phyloP scores from a whole-genome alignment of 2,797 vertebrate genomes.

The Sebastolobus alascanus region DNA sequence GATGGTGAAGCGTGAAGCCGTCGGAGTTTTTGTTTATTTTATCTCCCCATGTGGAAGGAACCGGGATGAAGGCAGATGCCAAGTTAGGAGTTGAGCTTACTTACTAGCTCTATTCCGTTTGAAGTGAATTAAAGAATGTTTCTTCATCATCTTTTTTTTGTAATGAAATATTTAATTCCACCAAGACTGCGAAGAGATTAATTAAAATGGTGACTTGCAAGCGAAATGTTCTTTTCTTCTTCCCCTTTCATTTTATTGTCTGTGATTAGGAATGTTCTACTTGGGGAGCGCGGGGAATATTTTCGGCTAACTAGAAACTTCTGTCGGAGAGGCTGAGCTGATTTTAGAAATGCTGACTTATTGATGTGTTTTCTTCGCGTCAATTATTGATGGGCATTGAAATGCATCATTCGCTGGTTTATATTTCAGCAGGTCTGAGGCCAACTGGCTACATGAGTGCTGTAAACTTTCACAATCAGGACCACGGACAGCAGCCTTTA shows the following conservation, averaged over 20 bases:
- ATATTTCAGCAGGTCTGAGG: constrained; percentile 57
- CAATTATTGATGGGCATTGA: constrained; percentile 63
- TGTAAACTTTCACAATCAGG: constrained; percentile 22
- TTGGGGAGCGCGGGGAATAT: constrained; percentile 53
- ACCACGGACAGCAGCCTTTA: constrained; percentile 18
- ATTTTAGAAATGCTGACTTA: constrained; percentile 72
- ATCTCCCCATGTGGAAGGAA: constrained; percentile 56
- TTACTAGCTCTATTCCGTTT: constrained; percentile 79
- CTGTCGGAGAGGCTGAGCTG: constrained; percentile 45
- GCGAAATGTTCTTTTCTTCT: constrained; percentile 56
- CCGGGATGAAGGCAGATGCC: constrained; percentile 59
- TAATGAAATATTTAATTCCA: constrained; percentile 85
- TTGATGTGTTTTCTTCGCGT: constrained; percentile 70
- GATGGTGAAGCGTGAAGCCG: not conserved
- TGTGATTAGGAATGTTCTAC: constrained; percentile 67
- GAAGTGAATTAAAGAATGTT: constrained; percentile 80
- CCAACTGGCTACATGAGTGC: constrained; percentile 21
- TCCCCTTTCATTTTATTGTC: constrained; percentile 64
- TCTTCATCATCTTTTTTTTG: constrained; percentile 74
- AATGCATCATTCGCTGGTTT: constrained; percentile 56
- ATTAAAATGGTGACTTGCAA: constrained; percentile 74
- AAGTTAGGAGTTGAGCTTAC: constrained; percentile 51
- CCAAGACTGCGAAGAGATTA: constrained; percentile 69
- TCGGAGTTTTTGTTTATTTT: constrained; percentile 62
- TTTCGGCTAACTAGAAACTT: constrained; percentile 58